phyloP scores from a whole-genome alignment of 2,797 vertebrate species.

The Miichthys miiuy region DNA sequence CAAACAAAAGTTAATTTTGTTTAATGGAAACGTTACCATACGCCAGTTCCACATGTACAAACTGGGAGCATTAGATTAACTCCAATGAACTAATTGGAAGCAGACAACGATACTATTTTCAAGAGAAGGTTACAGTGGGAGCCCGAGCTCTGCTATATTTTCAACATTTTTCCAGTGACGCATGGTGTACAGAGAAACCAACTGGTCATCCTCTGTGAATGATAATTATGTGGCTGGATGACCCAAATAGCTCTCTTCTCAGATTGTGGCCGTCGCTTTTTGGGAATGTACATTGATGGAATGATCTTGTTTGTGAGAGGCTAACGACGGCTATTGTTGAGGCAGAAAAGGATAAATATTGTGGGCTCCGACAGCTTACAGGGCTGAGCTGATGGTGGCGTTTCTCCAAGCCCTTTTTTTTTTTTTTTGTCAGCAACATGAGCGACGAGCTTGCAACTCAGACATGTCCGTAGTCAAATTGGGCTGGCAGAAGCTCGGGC shows the following conservation, averaged over 20 bases:
- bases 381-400: constrained; percentile 35
- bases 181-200: constrained; percentile 51
- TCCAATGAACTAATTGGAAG: constrained; percentile 89
- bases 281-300: constrained; percentile 55
- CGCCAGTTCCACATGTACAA: constrained; percentile 85
- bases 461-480: constrained; percentile 70
- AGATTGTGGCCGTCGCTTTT: constrained; percentile 60
- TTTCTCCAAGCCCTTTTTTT: constrained; percentile 45
- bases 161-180: constrained; percentile 72
- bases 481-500: constrained; percentile 16
- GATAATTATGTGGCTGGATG: constrained; percentile 76
- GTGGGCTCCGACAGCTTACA: constrained; percentile 30
- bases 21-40: constrained; percentile 89
- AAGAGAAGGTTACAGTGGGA: constrained; percentile 75
- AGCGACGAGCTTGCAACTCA: constrained; percentile 69
- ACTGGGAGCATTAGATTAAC: constrained; percentile 87
- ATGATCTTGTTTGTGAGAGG: constrained; percentile 54
- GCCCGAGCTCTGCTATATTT: constrained; percentile 64
- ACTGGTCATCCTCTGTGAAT: constrained; percentile 74
- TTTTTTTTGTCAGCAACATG: constrained; percentile 63
- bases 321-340: constrained; percentile 56
- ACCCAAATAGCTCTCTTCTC: constrained; percentile 73
- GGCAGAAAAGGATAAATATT: constrained; percentile 54
- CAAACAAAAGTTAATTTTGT: constrained; percentile 90
- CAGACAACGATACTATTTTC: constrained; percentile 83